phyloP scores from a whole-genome alignment of 2,113 vertebrate genomes.

The Brachyistius frenatus region DNA sequence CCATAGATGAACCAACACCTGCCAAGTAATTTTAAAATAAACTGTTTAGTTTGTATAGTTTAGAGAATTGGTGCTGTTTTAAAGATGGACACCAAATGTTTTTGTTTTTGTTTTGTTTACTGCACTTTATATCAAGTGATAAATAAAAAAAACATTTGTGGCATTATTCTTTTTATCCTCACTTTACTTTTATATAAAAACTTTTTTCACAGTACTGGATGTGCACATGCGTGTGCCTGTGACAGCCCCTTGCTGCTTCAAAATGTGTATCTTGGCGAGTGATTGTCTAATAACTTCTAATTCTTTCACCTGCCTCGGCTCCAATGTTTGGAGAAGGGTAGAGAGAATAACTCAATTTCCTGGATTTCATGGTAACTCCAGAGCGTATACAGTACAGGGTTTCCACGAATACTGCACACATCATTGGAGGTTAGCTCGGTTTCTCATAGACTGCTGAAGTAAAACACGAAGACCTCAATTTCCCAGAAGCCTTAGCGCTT shows the following conservation, averaged over 20 bases:
- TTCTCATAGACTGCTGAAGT: slow-evolving; percentile 46
- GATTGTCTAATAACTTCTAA: slow-evolving; percentile 71
- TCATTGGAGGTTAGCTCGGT: slow-evolving; percentile 42
- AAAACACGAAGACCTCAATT: slow-evolving; percentile 61
- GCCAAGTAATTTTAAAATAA: no score
- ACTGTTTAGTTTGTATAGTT: no score
- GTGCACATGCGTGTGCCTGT: slow-evolving; percentile 15
- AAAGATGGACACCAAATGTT: no score
- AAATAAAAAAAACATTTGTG: no score
- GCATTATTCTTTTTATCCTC: no score
- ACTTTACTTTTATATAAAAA: not conserved
- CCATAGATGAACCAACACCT: no score
- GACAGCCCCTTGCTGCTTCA: slow-evolving; percentile 22
- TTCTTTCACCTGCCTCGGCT: slow-evolving; percentile 36
- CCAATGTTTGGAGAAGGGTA: slow-evolving; percentile 52
- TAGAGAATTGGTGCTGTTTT: no score
- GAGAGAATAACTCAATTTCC: slow-evolving; percentile 65
- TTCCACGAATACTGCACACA: slow-evolving; percentile 44
- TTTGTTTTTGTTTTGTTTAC: not conserved
- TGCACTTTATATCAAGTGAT: not conserved
- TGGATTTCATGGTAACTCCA: slow-evolving; percentile 49
- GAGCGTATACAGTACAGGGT: slow-evolving; percentile 30
- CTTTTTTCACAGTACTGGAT: not conserved
- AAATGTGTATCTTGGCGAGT: slow-evolving; percentile 63
- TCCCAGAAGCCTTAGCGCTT: slow-evolving; percentile 62